These are phyloP conservation scores for Periplaneta americana DNA, from an alignment of 1,140 invertebrate species.

Conservation along the genomic window DNA sequence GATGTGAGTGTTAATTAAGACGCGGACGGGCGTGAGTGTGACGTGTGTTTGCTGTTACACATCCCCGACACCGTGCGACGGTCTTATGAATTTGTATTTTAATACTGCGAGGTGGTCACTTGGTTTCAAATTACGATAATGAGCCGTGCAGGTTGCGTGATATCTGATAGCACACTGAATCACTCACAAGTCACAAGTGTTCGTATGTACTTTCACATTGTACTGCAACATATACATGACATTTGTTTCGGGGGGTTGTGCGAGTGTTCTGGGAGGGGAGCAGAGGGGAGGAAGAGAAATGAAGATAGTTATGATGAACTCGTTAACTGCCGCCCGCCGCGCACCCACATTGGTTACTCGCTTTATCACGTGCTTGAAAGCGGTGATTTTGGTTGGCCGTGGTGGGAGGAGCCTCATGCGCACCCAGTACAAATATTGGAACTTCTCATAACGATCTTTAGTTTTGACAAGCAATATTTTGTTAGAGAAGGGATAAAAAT, in stretches of 20 bases:
- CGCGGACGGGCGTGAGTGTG: not conserved
- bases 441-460: not conserved
- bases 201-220: not conserved
- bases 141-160: not conserved
- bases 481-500: not conserved
- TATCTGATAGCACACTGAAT: not conserved
- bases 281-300: not conserved
- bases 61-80: not conserved
- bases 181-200: too few relatives aligned
- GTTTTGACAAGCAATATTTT: not conserved
- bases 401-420: not conserved
- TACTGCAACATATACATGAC: not conserved
- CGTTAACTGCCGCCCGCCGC: not conserved
- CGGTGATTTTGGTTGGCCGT: not conserved
- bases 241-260: not conserved
- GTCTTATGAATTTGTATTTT: not conserved
- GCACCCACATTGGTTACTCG: not conserved
- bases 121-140: not conserved
- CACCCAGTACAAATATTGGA: not conserved
- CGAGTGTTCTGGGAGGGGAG: not conserved
- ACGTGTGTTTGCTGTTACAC: not conserved
- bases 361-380: not conserved
- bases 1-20: too few relatives aligned
- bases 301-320: not conserved
- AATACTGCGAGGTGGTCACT: not conserved